Evolutionary conservation across 1,140 invertebrate species (phyloP).

Genomic region (Drosophila navojoa): DNA sequence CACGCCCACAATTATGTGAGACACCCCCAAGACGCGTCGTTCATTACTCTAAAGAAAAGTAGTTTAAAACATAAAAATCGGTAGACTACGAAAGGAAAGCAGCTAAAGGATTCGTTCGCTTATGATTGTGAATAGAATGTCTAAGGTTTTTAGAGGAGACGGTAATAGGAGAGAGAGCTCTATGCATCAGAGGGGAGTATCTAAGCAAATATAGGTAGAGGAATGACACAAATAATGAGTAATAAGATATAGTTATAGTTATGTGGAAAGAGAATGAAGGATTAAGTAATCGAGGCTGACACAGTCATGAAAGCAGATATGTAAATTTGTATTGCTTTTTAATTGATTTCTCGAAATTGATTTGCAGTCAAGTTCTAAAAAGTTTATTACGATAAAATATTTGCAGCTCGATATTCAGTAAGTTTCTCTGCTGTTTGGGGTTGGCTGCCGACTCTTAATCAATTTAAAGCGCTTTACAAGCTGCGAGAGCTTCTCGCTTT

Average conservation of each 20-base stretch:
- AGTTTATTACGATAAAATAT: conserved; percentile 13
- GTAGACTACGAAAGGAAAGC: conserved; percentile 27
- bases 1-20: conserved; percentile 46
- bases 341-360: neutral
- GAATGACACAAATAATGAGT: no score
- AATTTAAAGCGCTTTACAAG: conserved; percentile 60
- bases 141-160: no score
- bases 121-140: neutral
- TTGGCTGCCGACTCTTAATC: conserved; percentile 61
- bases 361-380: conserved; percentile 12
- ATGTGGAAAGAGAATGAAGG: no score
- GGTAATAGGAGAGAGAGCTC: no score
- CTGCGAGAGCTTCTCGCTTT: neutral
- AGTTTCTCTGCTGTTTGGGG: conserved; percentile 28
- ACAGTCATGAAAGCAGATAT: no score
- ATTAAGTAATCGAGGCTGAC: no score
- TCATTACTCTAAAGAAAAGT: neutral
- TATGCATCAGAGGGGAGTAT: no score
- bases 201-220: no score
- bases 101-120: conserved; percentile 7
- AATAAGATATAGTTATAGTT: no score
- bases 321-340: no score
- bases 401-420: conserved; percentile 14
- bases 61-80: conserved; percentile 9
- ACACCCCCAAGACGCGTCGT: neutral